Evolutionary conservation across 2,797 vertebrate genomes (phyloP).

Genomic region (Darevskia nairensis): DNA sequence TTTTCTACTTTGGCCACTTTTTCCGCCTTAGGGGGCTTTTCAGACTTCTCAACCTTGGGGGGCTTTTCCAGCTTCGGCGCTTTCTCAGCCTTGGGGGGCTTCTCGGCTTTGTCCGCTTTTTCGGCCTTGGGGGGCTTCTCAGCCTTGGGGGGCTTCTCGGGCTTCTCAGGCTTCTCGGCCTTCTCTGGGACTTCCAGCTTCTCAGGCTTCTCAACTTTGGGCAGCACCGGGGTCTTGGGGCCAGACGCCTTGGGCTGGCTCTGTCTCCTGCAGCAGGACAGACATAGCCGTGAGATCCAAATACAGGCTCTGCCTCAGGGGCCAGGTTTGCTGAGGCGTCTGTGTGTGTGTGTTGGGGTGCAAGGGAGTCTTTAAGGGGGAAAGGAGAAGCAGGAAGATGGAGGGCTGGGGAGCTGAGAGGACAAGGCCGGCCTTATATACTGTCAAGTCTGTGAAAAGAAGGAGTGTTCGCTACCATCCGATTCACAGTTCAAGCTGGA

Average conservation of each 20-base stretch:
- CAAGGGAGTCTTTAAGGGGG: neutral
- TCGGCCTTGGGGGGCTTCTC: conserved; percentile 74
- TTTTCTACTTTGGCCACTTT: conserved; percentile 77
- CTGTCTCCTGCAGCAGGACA: conserved; percentile 80
- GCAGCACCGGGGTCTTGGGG: conserved; percentile 72
- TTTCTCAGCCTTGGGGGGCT: conserved; percentile 67
- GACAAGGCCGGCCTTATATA: neutral
- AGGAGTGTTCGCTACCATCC: too few relatives aligned
- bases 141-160: conserved; percentile 68
- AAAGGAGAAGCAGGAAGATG: neutral
- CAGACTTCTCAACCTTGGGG: conserved; percentile 69
- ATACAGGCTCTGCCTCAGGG: neutral
- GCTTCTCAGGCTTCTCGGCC: conserved; percentile 41
- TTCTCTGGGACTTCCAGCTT: conserved; percentile 58
- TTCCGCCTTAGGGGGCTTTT: conserved; percentile 50
- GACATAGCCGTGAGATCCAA: neutral
- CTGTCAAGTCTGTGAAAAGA: neutral
- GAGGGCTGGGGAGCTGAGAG: neutral
- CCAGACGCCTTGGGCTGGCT: conserved; percentile 81
- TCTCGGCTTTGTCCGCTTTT: conserved; percentile 80
- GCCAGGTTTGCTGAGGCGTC: neutral
- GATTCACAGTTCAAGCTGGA: neutral
- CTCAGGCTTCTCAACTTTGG: conserved; percentile 68
- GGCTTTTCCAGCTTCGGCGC: conserved; percentile 57
- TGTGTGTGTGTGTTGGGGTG: neutral